phyloP scores from a whole-genome alignment of 2,113 vertebrate species.

The Zosterops hypoxanthus region DNA sequence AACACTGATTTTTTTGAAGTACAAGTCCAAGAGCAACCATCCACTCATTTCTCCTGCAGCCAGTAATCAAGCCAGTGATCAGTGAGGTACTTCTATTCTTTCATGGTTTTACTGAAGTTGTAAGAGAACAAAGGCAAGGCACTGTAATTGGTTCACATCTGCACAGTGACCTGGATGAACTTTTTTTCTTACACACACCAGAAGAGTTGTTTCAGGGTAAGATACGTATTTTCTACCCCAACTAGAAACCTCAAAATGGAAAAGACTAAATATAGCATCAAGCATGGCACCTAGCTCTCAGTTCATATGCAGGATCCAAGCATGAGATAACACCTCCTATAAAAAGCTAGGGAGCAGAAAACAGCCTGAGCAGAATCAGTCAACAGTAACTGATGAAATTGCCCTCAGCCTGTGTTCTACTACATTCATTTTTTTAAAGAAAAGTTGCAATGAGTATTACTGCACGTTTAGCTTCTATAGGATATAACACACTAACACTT shows the following conservation, averaged over 20 bases:
- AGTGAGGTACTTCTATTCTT: neutral
- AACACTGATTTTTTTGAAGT: neutral
- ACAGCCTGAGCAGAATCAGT: neutral
- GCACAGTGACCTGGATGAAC: neutral
- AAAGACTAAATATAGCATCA: constrained; percentile 4
- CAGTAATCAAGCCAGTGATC: neutral
- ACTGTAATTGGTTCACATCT: neutral
- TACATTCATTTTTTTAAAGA: neutral
- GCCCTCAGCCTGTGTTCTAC: neutral
- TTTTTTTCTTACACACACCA: neutral
- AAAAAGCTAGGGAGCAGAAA: constrained; percentile 38
- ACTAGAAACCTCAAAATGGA: constrained; percentile 4
- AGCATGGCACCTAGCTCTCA: neutral
- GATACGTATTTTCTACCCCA: neutral
- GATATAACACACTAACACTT: neutral
- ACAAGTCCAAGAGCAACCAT: neutral
- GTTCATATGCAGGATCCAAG: constrained; percentile 9
- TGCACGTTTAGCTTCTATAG: neutral
- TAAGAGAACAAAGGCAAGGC: neutral
- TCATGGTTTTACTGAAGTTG: neutral
- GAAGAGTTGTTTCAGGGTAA: neutral
- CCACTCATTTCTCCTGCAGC: neutral
- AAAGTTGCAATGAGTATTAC: neutral
- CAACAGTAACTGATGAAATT: neutral
- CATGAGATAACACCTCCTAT: constrained; percentile 39